Base-by-base conservation (phyloP, 2,888 invertebrate genomes). In the Chrysotoxum bicinctum region DNA sequence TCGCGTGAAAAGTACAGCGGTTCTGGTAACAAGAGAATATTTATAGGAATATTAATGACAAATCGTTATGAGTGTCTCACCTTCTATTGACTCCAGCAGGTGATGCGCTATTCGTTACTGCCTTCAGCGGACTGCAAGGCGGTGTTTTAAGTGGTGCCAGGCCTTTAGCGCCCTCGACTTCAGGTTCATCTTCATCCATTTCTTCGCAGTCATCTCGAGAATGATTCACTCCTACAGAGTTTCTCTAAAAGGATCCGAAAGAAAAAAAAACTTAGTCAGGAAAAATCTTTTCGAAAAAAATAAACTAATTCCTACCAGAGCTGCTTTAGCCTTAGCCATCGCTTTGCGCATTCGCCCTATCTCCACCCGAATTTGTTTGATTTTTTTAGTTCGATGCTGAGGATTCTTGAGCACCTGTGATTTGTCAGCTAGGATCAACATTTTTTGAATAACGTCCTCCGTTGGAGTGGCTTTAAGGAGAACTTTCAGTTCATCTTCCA, bases 1-100 rank as follows among this genome's bases (percentile, higher is more conserved):
- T 60, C 95, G 93, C 10, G 96, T 95, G 88, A 96, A 95, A 35
- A 96, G 91, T 30, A 96, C 96, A n/a, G 96, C 95, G 23, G 95
- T 96, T 89, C 96, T 92, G 64, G 0, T 88, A 77, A 72, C 78
- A 64, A 45, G 48, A 50, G 76, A 19, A 32, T 62, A 50, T 4
- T 50, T 12, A 26, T 9, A 26, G 0, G 30, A 45, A 64, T 12
- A 1, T 7, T 21, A 3, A 14, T 43, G 1, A 54, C 10, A 23
- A 8, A 35, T 12, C 2, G 14, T 8, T 16, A 8, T 26, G 12
- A n/a, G 37, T n/a, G 9, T 87, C 88, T 74, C 80, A 92, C 92
- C 92, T 90, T 87, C 92, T 88, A 88, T 92, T 92, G 3, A 92
- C 92, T 77, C 92, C 92, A 54, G 91, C 91, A 37, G 92, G 92